Conservation (phyloP, 2,113 vertebrate species). For the Alaudala cheleensis region DNA sequence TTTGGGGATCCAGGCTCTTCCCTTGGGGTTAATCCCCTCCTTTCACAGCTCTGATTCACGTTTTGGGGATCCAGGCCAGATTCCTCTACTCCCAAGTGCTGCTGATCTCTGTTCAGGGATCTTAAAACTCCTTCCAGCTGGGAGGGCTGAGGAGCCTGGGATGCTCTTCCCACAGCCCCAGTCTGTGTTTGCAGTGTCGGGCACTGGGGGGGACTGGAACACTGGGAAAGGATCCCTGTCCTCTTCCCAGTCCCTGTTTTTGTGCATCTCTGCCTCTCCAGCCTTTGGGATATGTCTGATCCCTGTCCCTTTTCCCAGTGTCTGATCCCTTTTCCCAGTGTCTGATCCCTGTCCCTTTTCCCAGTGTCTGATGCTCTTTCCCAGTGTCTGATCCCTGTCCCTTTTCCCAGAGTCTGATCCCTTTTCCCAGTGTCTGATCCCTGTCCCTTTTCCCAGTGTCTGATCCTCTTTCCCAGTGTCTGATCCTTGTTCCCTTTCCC, state of each 20-base stretch:
- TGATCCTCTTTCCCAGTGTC: rapidly evolving
- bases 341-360: neutral
- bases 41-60: neutral
- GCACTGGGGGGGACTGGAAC: neutral
- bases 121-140: neutral
- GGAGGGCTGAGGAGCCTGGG: neutral
- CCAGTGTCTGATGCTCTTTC: neutral
- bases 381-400: neutral
- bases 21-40: neutral
- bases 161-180: rapidly evolving
- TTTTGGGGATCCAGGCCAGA: neutral
- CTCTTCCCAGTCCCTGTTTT: neutral
- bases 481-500: neutral
- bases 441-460: neutral
- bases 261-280: neutral
- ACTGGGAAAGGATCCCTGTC: neutral
- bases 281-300: neutral
- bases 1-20: neutral
- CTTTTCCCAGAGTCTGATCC: neutral
- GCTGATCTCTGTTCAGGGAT: neutral
- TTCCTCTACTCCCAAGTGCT: neutral
- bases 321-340: neutral
- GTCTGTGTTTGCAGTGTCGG: rapidly evolving
- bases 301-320: neutral
- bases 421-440: neutral